Conservation (phyloP, 2,113 vertebrate species). For the Protobothrops mucrosquamatus region DNA sequence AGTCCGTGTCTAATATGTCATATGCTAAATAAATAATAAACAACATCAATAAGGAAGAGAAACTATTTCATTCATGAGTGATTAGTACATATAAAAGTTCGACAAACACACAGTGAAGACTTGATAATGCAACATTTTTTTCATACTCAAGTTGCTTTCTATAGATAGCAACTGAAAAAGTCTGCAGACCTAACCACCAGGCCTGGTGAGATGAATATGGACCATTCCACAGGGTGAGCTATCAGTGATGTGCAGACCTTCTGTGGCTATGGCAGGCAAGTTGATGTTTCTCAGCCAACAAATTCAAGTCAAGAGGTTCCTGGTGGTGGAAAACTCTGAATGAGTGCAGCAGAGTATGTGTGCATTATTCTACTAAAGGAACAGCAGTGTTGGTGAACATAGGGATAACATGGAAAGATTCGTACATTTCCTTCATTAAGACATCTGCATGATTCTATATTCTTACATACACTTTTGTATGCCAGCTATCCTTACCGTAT, state of each 20-base stretch:
- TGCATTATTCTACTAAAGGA: constrained; percentile 5
- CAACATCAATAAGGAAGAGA: neutral
- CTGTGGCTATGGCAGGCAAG: neutral
- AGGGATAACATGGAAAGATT: neutral
- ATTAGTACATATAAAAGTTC: neutral
- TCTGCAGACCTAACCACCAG: neutral
- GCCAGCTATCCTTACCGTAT: neutral
- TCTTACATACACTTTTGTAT: neutral
- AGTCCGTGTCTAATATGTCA: neutral
- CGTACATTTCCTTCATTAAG: neutral
- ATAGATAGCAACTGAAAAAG: neutral
- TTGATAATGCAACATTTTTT: neutral
- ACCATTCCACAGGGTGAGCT: neutral
- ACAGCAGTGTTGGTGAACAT: constrained; percentile 17
- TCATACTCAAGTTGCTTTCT: neutral
- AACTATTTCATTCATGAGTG: neutral
- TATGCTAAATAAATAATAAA: neutral
- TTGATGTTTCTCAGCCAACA: neutral
- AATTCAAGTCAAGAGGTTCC: neutral
- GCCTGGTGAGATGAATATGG: neutral
- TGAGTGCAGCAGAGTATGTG: neutral
- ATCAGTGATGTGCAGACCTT: neutral
- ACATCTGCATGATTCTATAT: neutral
- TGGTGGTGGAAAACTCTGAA: neutral
- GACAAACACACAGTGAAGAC: neutral